Conservation (phyloP, 1,140 invertebrate species). For the Anastrepha obliqua region DNA sequence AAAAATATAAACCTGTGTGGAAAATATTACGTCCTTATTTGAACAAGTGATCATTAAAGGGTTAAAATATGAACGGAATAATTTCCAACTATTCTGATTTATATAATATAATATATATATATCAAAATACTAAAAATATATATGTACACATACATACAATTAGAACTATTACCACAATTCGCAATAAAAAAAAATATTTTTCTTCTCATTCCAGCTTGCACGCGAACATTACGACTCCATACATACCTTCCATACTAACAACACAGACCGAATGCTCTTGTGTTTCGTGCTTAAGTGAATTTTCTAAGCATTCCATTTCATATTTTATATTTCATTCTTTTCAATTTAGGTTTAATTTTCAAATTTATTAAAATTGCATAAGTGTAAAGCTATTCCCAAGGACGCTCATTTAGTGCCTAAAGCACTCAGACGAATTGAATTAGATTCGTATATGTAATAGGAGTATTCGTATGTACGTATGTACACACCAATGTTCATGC, state of each 20-base stretch:
- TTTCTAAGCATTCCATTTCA: background rate
- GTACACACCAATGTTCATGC: background rate
- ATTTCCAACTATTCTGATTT: too few species aligned
- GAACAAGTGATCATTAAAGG: too few species aligned
- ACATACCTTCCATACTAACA: background rate
- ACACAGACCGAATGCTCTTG: background rate
- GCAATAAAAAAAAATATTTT: background rate
- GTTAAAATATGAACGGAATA: too few species aligned
- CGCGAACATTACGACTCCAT: background rate
- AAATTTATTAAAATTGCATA: slow-evolving; percentile 51
- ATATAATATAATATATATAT: too few species aligned
- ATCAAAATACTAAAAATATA: too few species aligned
- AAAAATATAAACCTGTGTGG: too few species aligned
- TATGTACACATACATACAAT: too few species aligned
- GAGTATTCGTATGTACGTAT: background rate
- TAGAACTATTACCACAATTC: background rate
- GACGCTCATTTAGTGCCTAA: slow-evolving; percentile 9
- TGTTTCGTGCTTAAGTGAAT: slow-evolving; percentile 36
- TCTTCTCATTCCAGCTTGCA: slow-evolving; percentile 18
- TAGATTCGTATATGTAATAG: slow-evolving; percentile 2
- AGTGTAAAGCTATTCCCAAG: slow-evolving; percentile 45
- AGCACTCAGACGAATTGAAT: slow-evolving; percentile 45
- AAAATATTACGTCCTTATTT: too few species aligned
- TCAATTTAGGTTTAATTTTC: slow-evolving; percentile 47
- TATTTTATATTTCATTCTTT: background rate